A percentile compares a stretch with the other conserved stretches of the same genome.
Conservation (phyloP, 64 coral and sea anemone species). For the Cladopsammia gracilis region DNA sequence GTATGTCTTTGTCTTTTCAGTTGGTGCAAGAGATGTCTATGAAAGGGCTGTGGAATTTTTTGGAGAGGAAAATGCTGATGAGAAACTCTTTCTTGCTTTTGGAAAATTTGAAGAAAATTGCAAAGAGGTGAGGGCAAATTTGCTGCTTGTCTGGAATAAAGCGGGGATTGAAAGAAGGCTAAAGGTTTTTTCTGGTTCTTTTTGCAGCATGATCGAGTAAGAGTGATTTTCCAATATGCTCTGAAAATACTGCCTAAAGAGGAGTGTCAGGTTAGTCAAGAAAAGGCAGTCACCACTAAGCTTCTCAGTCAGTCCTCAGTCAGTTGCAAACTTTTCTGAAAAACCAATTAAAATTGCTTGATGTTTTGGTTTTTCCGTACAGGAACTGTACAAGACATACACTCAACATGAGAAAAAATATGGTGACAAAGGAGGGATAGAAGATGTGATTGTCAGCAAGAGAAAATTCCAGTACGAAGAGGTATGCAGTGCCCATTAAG, state of each 20-base stretch:
- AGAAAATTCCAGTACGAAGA: conserved; percentile 99
- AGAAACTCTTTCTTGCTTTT: conserved; percentile 97
- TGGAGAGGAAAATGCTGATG: conserved; percentile 97
- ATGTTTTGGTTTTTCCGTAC: neutral
- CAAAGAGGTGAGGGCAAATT: conserved; percentile 75
- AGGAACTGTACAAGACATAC: conserved; percentile 97
- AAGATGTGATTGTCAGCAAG: conserved; percentile 98
- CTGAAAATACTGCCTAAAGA: conserved; percentile 96
- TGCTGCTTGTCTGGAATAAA: no score
- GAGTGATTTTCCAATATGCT: conserved; percentile 98
- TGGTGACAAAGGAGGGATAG: conserved; percentile 97
- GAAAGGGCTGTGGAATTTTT: conserved; percentile 98
- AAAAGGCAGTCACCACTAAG: no score
- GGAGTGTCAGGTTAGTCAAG: conserved; percentile 83
- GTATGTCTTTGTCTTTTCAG: conserved; percentile 12
- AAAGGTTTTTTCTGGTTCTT: neutral
- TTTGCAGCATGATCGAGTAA: conserved; percentile 92
- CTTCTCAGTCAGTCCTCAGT: no score
- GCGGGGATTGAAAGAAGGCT: no score
- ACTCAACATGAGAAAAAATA: conserved; percentile 99
- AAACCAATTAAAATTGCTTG: no score
- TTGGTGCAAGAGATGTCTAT: conserved; percentile 84
- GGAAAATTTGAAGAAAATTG: conserved; percentile 97
- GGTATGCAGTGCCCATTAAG: conserved; percentile 31
- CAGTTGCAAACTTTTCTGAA: no score